These are phyloP conservation scores for Ciona savignyi DNA, from an alignment of 23 tunicate genomes.

Conservation along the genomic window DNA sequence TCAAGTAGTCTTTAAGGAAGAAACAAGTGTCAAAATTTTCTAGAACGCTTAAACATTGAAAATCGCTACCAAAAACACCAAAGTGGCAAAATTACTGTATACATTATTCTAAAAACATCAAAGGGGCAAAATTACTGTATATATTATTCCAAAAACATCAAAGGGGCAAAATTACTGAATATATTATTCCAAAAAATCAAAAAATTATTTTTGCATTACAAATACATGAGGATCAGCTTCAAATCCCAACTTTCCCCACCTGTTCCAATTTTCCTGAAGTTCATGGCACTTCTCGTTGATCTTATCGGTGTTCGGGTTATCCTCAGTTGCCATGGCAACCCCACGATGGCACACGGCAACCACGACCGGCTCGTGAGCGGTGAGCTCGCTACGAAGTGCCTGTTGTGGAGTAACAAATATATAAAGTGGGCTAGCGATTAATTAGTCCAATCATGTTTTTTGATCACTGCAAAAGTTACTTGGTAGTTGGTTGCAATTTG, in stretches of 20 bases:
- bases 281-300: conserved; percentile 51
- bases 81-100: neutral
- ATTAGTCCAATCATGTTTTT: too few species aligned
- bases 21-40: neutral
- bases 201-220: too few species aligned
- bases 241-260: conserved; percentile 12
- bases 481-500: too few species aligned
- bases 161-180: too few species aligned
- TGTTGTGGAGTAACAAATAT: too few species aligned
- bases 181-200: neutral
- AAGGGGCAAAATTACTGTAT: too few species aligned
- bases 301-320: conserved; percentile 26
- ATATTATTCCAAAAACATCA: neutral
- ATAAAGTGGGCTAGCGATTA: too few species aligned
- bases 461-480: too few species aligned
- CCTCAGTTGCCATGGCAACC: conserved; percentile 31
- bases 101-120: neutral
- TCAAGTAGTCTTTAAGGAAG: conserved; percentile 21
- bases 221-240: neutral
- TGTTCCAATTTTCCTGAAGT: conserved; percentile 54
- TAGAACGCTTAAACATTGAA: neutral
- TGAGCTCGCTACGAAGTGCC: conserved; percentile 44
- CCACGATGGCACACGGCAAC: conserved; percentile 59
- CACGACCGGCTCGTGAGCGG: conserved; percentile 50
- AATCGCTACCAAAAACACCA: neutral